Evolutionary conservation across 2,888 invertebrate species (phyloP), one percentile per base, ranked within the genome.

Genomic region (Sepioteuthis lessoniana): DNA sequence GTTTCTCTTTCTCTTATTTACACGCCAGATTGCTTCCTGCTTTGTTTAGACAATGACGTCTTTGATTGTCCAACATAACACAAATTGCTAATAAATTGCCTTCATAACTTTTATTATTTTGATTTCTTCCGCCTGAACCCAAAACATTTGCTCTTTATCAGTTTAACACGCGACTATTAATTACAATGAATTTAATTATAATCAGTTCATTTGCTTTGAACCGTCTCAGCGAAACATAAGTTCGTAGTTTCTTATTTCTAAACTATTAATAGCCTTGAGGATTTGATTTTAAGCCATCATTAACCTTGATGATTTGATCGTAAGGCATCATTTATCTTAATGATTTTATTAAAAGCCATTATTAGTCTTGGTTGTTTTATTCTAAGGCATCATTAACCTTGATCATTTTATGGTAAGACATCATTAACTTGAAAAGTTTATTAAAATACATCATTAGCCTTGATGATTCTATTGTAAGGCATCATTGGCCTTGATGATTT

Each of bases 171-270:
- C n/a, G 76, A 76, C n/a, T 76, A 76, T 76, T 76, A 76, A 76
- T 76, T 76, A 35, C 76, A 76, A 76, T 76, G 76, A 76, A n/a
- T 76, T 76, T 76, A n/a, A 76, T 76, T 76, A 35, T n/a, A 76
- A n/a, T 76, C n/a, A n/a, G 10, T n/a, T 76, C 10, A 76, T n/a
- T 35, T 76, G n/a, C 76, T 2, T 76, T 76, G 76, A 76, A 76
- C n/a, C 76, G 76, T 76, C 76, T 76, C n/a, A 76, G 76, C 76
- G 0, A 13, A n/a, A 10, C 13, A 76, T 76, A 76, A 76, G 16
- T 16, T 25, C 76, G 25, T 76, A 76, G 3, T 76, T 76, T 35
- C 10, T 76, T 35, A 35, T 35, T 35, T 76, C 13, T n/a, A 76
- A 76, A 4, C 4, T 35, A 76, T 76, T n/a, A 76, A n/a, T 76